Percentiles rank a stretch among this genome's conserved stretches.
These are phyloP conservation scores for Adoxophyes honmai DNA, from an alignment of 1,140 invertebrate genomes.

Conservation along the genomic window DNA sequence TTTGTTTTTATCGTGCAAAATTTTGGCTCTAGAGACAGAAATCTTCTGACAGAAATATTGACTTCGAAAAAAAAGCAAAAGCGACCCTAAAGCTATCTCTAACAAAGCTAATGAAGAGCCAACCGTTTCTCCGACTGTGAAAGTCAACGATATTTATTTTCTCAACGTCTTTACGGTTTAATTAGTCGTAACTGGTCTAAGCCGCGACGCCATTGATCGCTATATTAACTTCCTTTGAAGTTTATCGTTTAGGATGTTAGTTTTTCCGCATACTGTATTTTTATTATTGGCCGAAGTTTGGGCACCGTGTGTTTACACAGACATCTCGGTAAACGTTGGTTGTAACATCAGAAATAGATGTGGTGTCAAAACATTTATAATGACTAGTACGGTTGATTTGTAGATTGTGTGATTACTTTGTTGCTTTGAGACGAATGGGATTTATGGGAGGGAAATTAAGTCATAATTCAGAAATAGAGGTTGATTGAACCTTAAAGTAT, in stretches of 20 bases:
- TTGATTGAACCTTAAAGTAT: too few relatives aligned
- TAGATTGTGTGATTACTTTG: conserved; percentile 23
- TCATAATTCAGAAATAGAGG: too few relatives aligned
- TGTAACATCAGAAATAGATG: conserved; percentile 64
- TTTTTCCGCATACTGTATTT: conserved; percentile 75
- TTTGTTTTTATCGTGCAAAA: too few relatives aligned
- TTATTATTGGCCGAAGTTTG: conserved; percentile 75
- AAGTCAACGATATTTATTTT: conserved; percentile 6
- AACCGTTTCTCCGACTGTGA: neutral
- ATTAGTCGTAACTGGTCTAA: conserved; percentile 43
- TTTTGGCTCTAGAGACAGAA: too few relatives aligned
- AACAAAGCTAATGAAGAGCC: neutral
- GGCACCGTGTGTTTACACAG: conserved; percentile 66
- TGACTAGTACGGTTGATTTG: conserved; percentile 40
- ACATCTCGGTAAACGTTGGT: conserved; percentile 48
- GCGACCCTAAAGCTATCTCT: too few relatives aligned
- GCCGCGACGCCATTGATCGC: conserved; percentile 51
- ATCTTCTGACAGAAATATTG: too few relatives aligned
- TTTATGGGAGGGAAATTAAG: too few relatives aligned
- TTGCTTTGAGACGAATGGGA: neutral
- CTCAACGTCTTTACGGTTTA: conserved; percentile 30
- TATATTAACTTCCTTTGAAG: conserved; percentile 66
- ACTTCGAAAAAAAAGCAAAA: too few relatives aligned
- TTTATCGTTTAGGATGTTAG: conserved; percentile 71
- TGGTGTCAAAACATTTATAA: conserved; percentile 69